Conservation (phyloP, 2,113 vertebrate genomes). For the Leptobrachium leishanense region DNA sequence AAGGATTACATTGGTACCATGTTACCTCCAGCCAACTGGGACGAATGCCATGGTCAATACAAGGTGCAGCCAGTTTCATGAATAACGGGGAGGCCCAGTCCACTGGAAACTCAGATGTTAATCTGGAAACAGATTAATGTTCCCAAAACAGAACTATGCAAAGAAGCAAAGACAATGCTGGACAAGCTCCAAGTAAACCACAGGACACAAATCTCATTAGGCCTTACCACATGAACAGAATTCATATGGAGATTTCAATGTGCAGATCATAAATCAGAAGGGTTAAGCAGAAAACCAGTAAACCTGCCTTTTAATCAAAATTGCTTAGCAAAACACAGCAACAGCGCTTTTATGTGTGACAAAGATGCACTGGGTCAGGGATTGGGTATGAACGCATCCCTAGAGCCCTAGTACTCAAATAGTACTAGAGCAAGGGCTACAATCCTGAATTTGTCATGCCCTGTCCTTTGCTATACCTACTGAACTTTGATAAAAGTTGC, state of each 20-base stretch:
- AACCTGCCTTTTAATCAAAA: neutral
- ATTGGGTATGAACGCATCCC: too few relatives aligned
- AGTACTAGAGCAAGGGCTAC: too few relatives aligned
- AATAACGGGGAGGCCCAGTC: conserved; percentile 59
- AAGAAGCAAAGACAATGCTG: conserved; percentile 15
- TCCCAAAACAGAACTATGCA: conserved; percentile 57
- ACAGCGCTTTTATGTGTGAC: too few relatives aligned
- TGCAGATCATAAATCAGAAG: neutral
- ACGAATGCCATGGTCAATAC: conserved; percentile 64
- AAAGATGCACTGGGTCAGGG: too few relatives aligned
- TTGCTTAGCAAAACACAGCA: too few relatives aligned
- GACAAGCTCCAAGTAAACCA: conserved; percentile 47
- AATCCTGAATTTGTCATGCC: too few relatives aligned
- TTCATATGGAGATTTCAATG: conserved; percentile 15
- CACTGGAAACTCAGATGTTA: conserved; percentile 65
- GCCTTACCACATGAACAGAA: conserved; percentile 21
- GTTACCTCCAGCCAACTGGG: conserved; percentile 63
- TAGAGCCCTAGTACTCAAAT: too few relatives aligned
- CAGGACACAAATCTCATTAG: conserved; percentile 21
- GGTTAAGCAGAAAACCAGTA: neutral
- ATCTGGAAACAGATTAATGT: conserved; percentile 65
- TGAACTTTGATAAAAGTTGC: too few relatives aligned
- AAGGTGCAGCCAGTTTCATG: conserved; percentile 62
- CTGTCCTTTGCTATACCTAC: too few relatives aligned
- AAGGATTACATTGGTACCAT: conserved; percentile 58